These are phyloP conservation scores for Hemibagrus guttatus DNA, from an alignment of 2,797 vertebrate species.

Conservation along the genomic window DNA sequence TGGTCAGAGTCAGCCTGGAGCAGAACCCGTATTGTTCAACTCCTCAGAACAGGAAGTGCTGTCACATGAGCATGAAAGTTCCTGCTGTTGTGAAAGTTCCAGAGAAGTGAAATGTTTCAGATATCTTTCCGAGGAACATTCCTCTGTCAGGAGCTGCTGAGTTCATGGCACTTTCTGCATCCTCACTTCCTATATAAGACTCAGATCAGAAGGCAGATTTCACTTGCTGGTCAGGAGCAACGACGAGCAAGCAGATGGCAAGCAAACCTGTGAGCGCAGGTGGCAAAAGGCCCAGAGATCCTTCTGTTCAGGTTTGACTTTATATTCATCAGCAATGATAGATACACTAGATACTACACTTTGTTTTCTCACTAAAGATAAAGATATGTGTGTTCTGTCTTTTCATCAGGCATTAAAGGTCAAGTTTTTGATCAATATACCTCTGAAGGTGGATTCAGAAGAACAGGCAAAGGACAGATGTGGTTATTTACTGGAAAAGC, in stretches of 20 bases:
- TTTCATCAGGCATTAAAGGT: conserved; percentile 9
- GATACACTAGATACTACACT: background rate
- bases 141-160: too few relatives aligned
- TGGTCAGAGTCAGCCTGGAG: too few relatives aligned
- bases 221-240: background rate
- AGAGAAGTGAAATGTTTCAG: too few relatives aligned
- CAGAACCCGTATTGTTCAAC: too few relatives aligned
- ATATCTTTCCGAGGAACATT: too few relatives aligned
- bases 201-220: background rate
- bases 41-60: too few relatives aligned
- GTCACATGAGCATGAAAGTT: too few relatives aligned
- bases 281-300: background rate
- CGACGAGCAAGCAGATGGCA: background rate
- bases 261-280: background rate
- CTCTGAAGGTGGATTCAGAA: conserved; percentile 18
- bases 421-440: conserved; percentile 37
- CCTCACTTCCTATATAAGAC: background rate
- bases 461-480: background rate
- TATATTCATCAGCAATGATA: background rate
- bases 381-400: background rate
- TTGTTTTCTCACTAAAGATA: background rate
- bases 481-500: background rate
- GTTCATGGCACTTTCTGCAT: background rate
- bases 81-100: too few relatives aligned
- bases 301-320: background rate